phyloP scores from a whole-genome alignment of 1,140 invertebrate genomes.

The Samia ricini region DNA sequence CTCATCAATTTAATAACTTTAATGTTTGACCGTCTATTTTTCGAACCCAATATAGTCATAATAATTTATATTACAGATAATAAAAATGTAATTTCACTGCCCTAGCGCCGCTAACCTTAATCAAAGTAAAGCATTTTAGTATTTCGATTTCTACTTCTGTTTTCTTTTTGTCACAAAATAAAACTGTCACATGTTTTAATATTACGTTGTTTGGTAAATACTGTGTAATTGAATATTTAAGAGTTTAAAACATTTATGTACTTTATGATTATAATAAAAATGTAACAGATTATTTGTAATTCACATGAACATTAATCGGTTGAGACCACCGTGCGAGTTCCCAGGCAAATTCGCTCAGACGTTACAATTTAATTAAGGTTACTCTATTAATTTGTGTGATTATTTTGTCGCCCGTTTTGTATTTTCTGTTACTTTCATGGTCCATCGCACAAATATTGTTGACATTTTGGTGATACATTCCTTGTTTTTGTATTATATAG shows the following conservation, averaged over 20 bases:
- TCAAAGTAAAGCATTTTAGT: background rate
- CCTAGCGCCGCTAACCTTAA: background rate
- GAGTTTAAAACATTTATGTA: too few species aligned
- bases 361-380: slow-evolving; percentile 74
- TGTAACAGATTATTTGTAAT: slow-evolving; percentile 33
- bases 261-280: slow-evolving; percentile 29
- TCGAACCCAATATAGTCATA: slow-evolving; percentile 18
- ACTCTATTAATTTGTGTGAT: slow-evolving; percentile 54
- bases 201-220: too few species aligned
- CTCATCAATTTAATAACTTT: slow-evolving; percentile 60
- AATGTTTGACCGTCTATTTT: slow-evolving; percentile 45
- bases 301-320: slow-evolving; percentile 36
- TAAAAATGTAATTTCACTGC: slow-evolving; percentile 5
- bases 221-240: too few species aligned
- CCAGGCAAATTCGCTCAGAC: slow-evolving; percentile 64
- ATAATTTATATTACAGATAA: slow-evolving; percentile 10
- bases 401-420: slow-evolving; percentile 28
- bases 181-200: background rate
- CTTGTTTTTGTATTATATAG: background rate
- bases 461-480: slow-evolving; percentile 18
- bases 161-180: background rate
- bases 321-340: slow-evolving; percentile 52
- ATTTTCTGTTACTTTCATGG: slow-evolving; percentile 25
- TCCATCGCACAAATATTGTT: slow-evolving; percentile 32
- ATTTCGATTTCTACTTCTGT: background rate